Conservation (phyloP, 2,888 invertebrate species). For the Augiades crinisus region DNA sequence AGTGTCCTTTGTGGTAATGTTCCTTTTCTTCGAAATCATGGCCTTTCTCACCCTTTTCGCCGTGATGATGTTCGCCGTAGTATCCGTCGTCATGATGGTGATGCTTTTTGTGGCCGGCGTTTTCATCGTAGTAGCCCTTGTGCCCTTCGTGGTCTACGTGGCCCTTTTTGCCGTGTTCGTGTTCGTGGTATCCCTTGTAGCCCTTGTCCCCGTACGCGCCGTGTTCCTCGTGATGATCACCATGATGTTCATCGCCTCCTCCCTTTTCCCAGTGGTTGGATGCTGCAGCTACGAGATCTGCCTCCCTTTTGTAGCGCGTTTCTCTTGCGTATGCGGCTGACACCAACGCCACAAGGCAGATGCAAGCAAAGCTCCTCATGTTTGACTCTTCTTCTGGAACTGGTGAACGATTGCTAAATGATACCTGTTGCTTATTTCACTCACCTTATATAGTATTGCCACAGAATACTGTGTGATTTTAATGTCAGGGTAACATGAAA, state of each 20-base stretch:
- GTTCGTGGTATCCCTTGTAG: slow-evolving; percentile 84
- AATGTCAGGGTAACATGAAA: slow-evolving; percentile 70
- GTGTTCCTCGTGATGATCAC: slow-evolving; percentile 82
- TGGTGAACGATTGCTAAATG: slow-evolving; percentile 71
- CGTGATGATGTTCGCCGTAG: slow-evolving; percentile 83
- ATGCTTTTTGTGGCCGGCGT: slow-evolving; percentile 83
- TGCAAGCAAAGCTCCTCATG: slow-evolving; percentile 56
- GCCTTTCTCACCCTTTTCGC: slow-evolving; percentile 84
- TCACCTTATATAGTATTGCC: slow-evolving; percentile 75
- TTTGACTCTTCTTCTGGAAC: slow-evolving; percentile 50
- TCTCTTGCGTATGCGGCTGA: slow-evolving; percentile 70
- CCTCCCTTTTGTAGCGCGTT: slow-evolving; percentile 65
- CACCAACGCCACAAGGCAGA: slow-evolving; percentile 67
- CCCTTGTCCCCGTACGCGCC: slow-evolving; percentile 86
- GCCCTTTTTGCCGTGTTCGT: slow-evolving; percentile 85
- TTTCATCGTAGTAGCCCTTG: slow-evolving; percentile 81
- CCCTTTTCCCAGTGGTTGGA: slow-evolving; percentile 76
- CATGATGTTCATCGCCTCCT: slow-evolving; percentile 83
- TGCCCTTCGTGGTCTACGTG: slow-evolving; percentile 85
- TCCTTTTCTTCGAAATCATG: slow-evolving; percentile 80
- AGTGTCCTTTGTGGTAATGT: slow-evolving; percentile 90
- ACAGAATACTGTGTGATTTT: slow-evolving; percentile 60
- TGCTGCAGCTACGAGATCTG: slow-evolving; percentile 77
- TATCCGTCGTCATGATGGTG: slow-evolving; percentile 85
- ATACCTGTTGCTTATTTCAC: slow-evolving; percentile 66